Evolutionary conservation across 2,797 vertebrate genomes (phyloP), one percentile per base, ranked within the genome.

Genomic region (Mormyrops attenuatus): DNA sequence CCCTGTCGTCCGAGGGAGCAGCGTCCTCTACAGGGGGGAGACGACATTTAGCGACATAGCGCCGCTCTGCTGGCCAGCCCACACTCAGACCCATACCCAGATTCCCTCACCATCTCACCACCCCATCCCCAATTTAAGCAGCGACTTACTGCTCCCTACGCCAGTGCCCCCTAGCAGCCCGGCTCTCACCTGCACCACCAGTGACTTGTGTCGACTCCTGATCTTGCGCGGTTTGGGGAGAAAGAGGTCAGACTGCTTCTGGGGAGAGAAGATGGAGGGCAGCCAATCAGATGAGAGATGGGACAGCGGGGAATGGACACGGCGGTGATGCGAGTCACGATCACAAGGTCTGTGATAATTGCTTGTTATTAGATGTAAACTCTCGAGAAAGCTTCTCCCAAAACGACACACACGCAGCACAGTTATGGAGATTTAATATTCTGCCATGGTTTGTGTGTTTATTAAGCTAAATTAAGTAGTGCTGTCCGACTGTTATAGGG

Each of bases 191-290:
- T 99, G 98, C 88, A 99, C 98, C 50, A 99, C 98, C 15, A 99
- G 94, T 0, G 99, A 98, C 93, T 99, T 99, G 90, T 98, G 98
- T 90, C 98, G 96, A 92, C 96, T 99, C 89, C 98, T 94, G 90
- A 97, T 92, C 92, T 99, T 99, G 93, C 97, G 95, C 90, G 97
- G 96, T 92, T 98, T 97, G 0, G 97, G 97, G 90, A 98, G 94
- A 94, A 99, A 99, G 93, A 99, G 97, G 91, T 99, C 98, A 0
- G 99, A 98, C 96, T 98, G 97, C 97, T 98, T 97, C 96, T 97
- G 91, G 2, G 60, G 88, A 41, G 47, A 69, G 30, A 63, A 89
- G 2, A 41, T 17, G 20, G 30, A 66, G 22, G 44, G 38, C 49
- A 5, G 22, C 63, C 26, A 52, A 20, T 7, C n/a, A 2, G 49